Evolutionary conservation across 2,113 vertebrate species (phyloP).

Genomic region (Porphyrio hochstetteri): DNA sequence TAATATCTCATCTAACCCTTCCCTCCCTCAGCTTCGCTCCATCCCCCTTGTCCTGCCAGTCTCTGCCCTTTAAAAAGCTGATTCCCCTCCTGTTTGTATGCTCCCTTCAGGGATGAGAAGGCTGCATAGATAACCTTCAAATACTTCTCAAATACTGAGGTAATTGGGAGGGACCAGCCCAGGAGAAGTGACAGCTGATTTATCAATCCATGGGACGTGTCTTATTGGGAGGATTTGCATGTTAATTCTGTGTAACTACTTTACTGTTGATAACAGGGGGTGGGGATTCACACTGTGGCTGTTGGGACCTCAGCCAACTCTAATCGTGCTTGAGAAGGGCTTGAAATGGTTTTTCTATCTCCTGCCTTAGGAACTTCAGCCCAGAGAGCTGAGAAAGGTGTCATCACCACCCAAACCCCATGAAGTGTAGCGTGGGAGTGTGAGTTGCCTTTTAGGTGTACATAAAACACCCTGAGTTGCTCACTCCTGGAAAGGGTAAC

Average conservation of each 20-base stretch:
- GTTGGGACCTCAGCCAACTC: background rate
- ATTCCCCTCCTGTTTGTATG: too few relatives aligned
- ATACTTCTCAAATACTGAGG: too few relatives aligned
- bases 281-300: accelerated
- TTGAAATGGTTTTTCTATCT: background rate
- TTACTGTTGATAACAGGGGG: background rate
- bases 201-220: background rate
- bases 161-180: background rate
- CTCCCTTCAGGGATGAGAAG: too few relatives aligned
- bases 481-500: background rate
- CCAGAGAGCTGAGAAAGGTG: background rate
- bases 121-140: too few relatives aligned
- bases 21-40: too few relatives aligned
- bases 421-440: background rate
- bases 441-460: background rate
- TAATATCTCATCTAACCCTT: too few relatives aligned
- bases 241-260: background rate
- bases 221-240: background rate
- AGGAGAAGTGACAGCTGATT: background rate
- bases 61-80: too few relatives aligned
- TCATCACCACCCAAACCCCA: accelerated
- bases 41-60: too few relatives aligned
- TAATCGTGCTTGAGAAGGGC: accelerated
- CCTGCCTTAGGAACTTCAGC: background rate
- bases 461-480: background rate